Percentiles rank a stretch among this genome's conserved stretches.
Conservation (phyloP, 2,113 vertebrate species). For the Lasiurus borealis region DNA sequence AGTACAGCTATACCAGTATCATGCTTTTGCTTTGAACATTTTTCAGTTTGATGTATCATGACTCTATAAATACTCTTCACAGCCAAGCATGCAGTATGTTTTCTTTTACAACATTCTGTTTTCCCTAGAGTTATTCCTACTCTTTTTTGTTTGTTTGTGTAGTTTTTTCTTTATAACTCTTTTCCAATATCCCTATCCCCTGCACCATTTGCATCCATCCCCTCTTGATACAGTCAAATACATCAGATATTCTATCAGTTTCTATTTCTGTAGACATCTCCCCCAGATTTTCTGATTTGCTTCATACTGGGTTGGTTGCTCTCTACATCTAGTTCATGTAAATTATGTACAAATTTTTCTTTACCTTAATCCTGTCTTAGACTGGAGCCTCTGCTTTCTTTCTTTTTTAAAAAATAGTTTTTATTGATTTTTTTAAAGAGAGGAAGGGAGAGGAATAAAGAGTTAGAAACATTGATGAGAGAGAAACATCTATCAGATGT, state of each 20-base stretch:
- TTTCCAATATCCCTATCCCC: neutral
- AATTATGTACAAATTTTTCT: neutral
- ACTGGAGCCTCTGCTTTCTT: neutral
- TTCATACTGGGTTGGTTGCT: neutral
- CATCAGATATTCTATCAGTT: neutral
- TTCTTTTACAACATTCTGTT: neutral
- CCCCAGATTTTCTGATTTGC: neutral
- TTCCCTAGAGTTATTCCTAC: neutral
- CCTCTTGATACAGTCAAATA: neutral
- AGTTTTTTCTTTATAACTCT: neutral
- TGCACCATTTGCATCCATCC: neutral
- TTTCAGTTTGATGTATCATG: neutral
- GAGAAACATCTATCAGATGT: too few relatives aligned
- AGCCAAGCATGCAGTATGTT: neutral
- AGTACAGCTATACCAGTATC: neutral
- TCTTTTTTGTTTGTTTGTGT: neutral
- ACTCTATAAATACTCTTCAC: neutral
- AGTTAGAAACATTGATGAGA: too few relatives aligned
- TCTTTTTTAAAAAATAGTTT: too few relatives aligned
- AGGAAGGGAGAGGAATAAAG: too few relatives aligned
- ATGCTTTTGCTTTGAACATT: neutral
- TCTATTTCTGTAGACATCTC: neutral
- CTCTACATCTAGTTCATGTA: neutral
- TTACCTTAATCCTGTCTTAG: neutral
- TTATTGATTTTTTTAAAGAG: too few relatives aligned